phyloP scores from a whole-genome alignment of 2,113 vertebrate genomes.

The Daboia siamensis region DNA sequence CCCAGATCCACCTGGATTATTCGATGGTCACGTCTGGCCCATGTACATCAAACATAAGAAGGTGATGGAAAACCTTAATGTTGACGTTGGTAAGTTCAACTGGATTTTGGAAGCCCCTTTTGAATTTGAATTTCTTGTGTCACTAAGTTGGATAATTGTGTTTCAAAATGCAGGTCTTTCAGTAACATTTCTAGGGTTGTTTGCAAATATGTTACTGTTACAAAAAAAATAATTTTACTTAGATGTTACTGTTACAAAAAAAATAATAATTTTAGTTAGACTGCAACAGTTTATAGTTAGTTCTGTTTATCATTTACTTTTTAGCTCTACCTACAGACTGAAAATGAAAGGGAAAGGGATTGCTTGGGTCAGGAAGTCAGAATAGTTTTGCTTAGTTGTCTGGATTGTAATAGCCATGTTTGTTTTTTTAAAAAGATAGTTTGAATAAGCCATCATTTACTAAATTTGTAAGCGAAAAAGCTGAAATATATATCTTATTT shows the following conservation, averaged over 20 bases:
- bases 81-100: constrained; percentile 82
- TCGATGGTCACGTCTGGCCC: constrained; percentile 93
- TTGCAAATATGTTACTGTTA: background rate
- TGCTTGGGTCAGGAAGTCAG: background rate
- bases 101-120: background rate
- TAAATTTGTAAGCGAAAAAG: too few species aligned
- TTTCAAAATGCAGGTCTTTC: background rate
- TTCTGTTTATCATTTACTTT: background rate
- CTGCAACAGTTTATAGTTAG: background rate
- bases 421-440: background rate
- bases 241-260: background rate
- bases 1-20: constrained; percentile 90
- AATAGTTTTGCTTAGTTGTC: background rate
- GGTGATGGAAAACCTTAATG: constrained; percentile 82
- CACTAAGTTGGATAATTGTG: background rate
- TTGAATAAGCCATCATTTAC: background rate
- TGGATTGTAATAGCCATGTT: background rate
- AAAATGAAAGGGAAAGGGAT: background rate
- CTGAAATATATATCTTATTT: background rate
- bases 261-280: background rate
- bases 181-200: background rate
- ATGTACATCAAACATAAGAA: constrained; percentile 90
- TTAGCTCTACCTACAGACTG: background rate
- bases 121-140: background rate
- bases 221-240: background rate